These are phyloP conservation scores for Apodemus sylvaticus DNA, from an alignment of 2,113 vertebrate species.

Conservation along the genomic window DNA sequence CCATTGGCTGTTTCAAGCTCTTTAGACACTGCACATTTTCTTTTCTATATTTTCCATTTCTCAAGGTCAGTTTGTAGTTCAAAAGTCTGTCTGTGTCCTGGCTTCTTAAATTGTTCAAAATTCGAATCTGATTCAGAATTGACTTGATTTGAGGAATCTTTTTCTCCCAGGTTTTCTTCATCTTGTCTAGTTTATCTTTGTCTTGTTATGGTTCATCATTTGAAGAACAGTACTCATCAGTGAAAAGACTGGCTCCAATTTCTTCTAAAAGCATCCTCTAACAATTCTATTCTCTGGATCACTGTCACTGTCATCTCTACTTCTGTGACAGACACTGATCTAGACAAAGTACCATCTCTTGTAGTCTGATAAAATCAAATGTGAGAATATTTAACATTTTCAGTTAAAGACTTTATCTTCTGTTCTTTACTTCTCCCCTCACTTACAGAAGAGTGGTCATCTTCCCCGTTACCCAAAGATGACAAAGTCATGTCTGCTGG, in stretches of 20 bases:
- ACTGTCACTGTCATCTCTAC: too few species aligned
- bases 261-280: background rate
- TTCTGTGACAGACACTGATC: background rate
- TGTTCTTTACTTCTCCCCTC: slow-evolving; percentile 93
- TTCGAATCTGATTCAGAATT: background rate
- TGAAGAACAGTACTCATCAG: background rate
- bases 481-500: slow-evolving; percentile 85
- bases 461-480: slow-evolving; percentile 83
- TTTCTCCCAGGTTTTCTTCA: background rate
- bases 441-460: slow-evolving; percentile 84
- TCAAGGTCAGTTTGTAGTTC: background rate
- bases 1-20: background rate
- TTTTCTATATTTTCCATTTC: background rate
- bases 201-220: background rate
- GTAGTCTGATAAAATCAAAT: slow-evolving; percentile 94
- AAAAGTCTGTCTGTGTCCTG: background rate
- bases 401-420: slow-evolving; percentile 94
- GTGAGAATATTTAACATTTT: slow-evolving; percentile 87
- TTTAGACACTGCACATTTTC: background rate
- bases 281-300: background rate
- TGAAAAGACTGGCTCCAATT: background rate
- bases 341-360: slow-evolving; percentile 12
- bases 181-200: background rate
- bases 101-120: background rate
- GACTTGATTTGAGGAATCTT: background rate